These are phyloP conservation scores for Enteromius radiatus DNA, from an alignment of 2,797 vertebrate species.

Conservation along the genomic window DNA sequence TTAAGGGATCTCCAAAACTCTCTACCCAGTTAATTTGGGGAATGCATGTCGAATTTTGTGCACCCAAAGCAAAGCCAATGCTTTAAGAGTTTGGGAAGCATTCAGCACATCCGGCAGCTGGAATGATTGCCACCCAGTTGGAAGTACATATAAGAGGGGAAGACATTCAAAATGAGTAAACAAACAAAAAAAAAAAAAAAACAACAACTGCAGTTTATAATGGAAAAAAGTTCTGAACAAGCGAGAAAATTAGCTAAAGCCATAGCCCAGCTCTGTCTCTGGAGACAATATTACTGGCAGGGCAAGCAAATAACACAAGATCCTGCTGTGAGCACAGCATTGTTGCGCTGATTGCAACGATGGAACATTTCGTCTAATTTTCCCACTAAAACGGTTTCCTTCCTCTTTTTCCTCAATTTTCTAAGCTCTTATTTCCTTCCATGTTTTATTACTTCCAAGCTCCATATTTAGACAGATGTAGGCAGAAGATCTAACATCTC, in stretches of 20 bases:
- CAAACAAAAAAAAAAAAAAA: no score
- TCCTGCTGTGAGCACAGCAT: constrained; percentile 1
- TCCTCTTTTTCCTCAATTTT: constrained; percentile 17
- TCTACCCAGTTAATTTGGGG: not conserved
- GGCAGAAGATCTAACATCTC: not conserved
- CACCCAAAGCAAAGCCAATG: constrained; percentile 25
- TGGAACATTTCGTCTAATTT: constrained; percentile 33
- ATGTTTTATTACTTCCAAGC: constrained; percentile 5
- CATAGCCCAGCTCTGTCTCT: constrained; percentile 15
- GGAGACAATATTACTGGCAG: constrained; percentile 39
- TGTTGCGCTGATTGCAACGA: constrained; percentile 34
- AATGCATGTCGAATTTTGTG: constrained; percentile 15
- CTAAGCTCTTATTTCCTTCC: constrained; percentile 32
- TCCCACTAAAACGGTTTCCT: constrained; percentile 13
- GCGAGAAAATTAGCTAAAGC: constrained; percentile 48
- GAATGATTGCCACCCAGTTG: constrained; percentile 38
- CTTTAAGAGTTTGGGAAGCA: not conserved
- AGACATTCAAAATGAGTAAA: constrained; percentile 52
- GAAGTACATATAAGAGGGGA: constrained; percentile 57
- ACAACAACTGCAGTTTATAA: constrained; percentile 55
- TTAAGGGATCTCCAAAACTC: constrained; percentile 14
- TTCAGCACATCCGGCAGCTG: constrained; percentile 12
- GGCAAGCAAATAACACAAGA: constrained; percentile 50
- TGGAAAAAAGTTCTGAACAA: constrained; percentile 48
- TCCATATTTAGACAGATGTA: not conserved